Conservation (phyloP, 2,797 vertebrate genomes). For the Syndactyla subalaris region DNA sequence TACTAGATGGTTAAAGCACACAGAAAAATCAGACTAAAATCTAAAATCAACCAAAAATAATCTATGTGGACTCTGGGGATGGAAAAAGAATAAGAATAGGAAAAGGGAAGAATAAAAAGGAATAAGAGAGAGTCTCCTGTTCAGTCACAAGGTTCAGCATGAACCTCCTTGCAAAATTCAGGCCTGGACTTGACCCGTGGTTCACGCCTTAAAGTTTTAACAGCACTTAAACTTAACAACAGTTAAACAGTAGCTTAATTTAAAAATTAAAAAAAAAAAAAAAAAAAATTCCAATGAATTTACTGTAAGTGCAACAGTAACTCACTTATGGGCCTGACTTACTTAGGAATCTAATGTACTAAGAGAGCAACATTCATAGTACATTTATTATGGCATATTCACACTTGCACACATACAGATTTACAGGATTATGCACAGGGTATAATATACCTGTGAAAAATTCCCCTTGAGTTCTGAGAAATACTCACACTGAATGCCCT, state of each 20-base stretch:
- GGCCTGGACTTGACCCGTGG: background rate
- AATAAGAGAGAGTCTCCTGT: background rate
- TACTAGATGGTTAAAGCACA: background rate
- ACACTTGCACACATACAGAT: no score
- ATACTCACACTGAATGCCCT: background rate
- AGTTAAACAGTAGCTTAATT: background rate
- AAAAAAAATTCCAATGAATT: background rate
- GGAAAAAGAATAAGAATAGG: background rate
- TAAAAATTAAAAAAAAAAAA: background rate
- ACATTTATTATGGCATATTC: background rate
- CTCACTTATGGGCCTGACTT: background rate
- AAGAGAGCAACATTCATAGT: background rate
- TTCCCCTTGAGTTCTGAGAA: background rate
- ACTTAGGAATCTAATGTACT: background rate
- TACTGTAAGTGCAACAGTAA: background rate
- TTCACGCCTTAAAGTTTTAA: background rate
- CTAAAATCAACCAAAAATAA: background rate
- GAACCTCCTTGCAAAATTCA: background rate
- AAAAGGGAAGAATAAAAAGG: background rate
- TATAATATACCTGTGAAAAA: background rate
- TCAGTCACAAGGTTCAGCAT: background rate
- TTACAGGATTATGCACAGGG: background rate
- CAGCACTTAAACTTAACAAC: accelerated
- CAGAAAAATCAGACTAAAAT: background rate
- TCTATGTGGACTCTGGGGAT: background rate